Evolutionary conservation across 2,888 invertebrate genomes (phyloP), one percentile per base, ranked within the genome.

Genomic region (Tromatobia lineatoria): DNA sequence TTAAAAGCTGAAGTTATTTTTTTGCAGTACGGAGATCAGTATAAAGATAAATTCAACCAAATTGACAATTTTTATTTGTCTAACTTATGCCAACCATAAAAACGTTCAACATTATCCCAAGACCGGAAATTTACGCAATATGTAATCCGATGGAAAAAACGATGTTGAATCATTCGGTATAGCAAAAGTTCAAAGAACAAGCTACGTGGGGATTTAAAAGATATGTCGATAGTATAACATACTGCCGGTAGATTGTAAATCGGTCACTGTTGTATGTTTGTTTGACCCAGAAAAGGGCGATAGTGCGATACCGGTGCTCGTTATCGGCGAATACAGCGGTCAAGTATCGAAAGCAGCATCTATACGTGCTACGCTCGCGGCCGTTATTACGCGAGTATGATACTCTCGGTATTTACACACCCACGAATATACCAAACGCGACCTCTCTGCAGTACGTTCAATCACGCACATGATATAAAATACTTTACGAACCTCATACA

Each of bases 251-350:
- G 73, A 77, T 80, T 78, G 80, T 85, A 77, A 83, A 85, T 80
- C 83, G 80, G 71, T 66, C 78, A 61, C 67, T 66, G 50, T 18
- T 45, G 76, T 57, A 66, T 90, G 86, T 90, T 90, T 90, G 81
- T 86, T 88, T 88, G 86, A 80, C 89, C 91, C 85, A 90, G 91
- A 91, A 90, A 83, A 83, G 80, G 83, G 83, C 77, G 87, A 85
- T 86, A 82, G 70, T 59, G 76, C 81, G 89, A 88, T 88, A 89
- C 59, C 64, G 79, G 77, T 71, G 77, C 82, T 74, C 52, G 76
- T 83, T 83, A 83, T 83, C 83, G 75, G n/a, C 61, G 59, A 70
- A 45, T 61, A 69, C 69, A 20, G 50, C n/a, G 45, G 76, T 54
- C 59, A 52, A 42, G 71, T 77, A 83, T 80, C 77, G 73, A 73